Percentiles rank a stretch among this genome's conserved stretches.
Evolutionary conservation across 92 coral and sea anemone genomes (phyloP).

Genomic region (Blastomussa wellsi): DNA sequence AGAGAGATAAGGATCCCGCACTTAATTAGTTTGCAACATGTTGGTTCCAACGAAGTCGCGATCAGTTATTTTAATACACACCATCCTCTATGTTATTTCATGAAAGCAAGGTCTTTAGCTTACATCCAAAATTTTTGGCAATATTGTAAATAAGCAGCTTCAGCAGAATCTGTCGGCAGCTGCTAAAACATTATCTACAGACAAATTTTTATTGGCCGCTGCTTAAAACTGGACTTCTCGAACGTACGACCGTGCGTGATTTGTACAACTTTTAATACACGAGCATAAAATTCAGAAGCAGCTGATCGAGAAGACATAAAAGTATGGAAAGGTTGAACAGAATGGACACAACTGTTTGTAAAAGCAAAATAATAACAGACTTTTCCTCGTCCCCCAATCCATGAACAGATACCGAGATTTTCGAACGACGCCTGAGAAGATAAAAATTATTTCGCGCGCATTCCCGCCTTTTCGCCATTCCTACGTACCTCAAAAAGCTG

Average conservation of each 20-base stretch:
- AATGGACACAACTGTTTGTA: not conserved
- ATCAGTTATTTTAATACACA: not conserved
- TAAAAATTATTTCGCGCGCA: not conserved
- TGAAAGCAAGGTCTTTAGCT: not conserved
- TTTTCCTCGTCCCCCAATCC: not conserved
- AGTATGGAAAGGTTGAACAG: not conserved
- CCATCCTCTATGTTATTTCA: not conserved
- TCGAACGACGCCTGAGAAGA: not conserved
- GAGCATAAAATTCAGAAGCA: not conserved
- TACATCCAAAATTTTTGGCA: no score
- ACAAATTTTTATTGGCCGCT: not conserved
- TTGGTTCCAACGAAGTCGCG: not conserved
- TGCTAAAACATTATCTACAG: not conserved
- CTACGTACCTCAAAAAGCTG: conserved; percentile 89
- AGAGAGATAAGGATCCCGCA: not conserved
- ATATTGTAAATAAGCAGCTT: not conserved
- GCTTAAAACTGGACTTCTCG: not conserved
- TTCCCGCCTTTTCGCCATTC: not conserved
- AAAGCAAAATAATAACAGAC: not conserved
- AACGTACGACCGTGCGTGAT: not conserved
- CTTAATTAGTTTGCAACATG: conserved; percentile 5
- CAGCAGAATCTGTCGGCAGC: not conserved
- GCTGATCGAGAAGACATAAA: not conserved
- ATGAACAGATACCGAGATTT: not conserved
- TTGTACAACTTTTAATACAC: not conserved